phyloP scores from a whole-genome alignment of 2,113 vertebrate genomes.

The Pelecanoides urinatrix region DNA sequence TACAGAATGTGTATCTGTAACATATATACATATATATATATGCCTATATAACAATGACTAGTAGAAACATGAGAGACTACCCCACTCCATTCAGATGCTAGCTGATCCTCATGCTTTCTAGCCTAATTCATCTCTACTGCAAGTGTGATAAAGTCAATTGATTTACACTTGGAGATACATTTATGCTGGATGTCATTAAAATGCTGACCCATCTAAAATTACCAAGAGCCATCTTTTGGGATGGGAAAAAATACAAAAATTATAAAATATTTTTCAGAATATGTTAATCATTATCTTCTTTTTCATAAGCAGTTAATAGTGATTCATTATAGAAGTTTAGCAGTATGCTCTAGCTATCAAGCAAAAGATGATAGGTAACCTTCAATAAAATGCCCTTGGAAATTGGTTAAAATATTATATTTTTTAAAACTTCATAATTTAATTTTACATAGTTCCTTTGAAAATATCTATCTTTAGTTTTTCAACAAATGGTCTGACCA shows the following conservation, averaged over 20 bases:
- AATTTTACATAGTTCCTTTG: not conserved
- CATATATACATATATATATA: not conserved
- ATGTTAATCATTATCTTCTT: not conserved
- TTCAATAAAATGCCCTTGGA: not conserved
- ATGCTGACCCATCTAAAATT: not conserved
- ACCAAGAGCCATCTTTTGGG: not conserved
- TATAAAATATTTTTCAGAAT: not conserved
- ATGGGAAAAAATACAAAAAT: not conserved
- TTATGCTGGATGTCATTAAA: not conserved
- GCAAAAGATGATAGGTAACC: not conserved
- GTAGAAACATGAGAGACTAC: not conserved
- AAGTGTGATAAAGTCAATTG: not conserved
- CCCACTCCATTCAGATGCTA: not conserved
- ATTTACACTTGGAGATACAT: not conserved
- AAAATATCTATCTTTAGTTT: not conserved
- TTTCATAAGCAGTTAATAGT: not conserved
- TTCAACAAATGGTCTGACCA: not conserved
- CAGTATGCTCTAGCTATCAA: not conserved
- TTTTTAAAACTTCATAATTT: not conserved
- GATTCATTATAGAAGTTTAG: not conserved
- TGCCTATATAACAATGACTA: not conserved
- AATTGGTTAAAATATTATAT: not conserved
- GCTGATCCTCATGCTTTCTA: not conserved
- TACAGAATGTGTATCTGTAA: not conserved
- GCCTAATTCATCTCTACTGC: not conserved